Base-by-base conservation (phyloP, 2,113 vertebrate species). In the Oreotrochilus melanogaster region DNA sequence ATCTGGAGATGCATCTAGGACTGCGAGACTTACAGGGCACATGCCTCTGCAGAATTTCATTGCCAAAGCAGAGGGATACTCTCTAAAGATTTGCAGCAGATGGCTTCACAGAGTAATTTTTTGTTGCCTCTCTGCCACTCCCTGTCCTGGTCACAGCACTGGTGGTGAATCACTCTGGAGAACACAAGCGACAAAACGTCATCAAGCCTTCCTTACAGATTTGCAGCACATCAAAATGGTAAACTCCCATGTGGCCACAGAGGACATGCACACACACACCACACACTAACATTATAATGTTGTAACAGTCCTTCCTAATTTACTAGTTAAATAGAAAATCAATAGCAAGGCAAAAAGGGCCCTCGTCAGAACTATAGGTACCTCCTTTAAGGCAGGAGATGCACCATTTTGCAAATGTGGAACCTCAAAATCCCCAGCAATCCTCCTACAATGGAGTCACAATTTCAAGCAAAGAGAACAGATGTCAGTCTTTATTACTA, bases 21-120 rank as follows among this genome's bases (percentile, higher is more conserved):
- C 88, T 88, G 87, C 65, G 76, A 3, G 3, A 31, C 64, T 92
- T 42, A 56, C 35, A 70, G 60, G 84, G 45, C 62, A 70, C 1
- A 33, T 30, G 51, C n/a, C 78, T 90, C 86, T 61, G 50, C 71
- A 72, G 74, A 90, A 57, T 92, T 85, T 72, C 62, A 58, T 64
- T 0, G 5, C 21, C 1, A 28, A 76, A 94, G 53, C 79, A 60
- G 30, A 51, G 64, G 48, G 39, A 72, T 82, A 45, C 31, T 11
- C 64, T n/a, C 33, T 8, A 22, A 87, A 92, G 81, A 95, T 70
- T 88, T 65, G 61, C 62, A 51, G 60, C 74, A 84, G 45, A 37
- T 2, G 4, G 69, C 69, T 88, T 88, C 56, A 14, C 8, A 25
- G 13, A 69, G 70, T 15, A 15, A 33, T 92, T 78, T 78, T 51